A percentile compares a stretch with the other conserved stretches of the same genome.
Conservation (phyloP, 1,140 invertebrate species). For the Pemphigus obesinymphae region DNA sequence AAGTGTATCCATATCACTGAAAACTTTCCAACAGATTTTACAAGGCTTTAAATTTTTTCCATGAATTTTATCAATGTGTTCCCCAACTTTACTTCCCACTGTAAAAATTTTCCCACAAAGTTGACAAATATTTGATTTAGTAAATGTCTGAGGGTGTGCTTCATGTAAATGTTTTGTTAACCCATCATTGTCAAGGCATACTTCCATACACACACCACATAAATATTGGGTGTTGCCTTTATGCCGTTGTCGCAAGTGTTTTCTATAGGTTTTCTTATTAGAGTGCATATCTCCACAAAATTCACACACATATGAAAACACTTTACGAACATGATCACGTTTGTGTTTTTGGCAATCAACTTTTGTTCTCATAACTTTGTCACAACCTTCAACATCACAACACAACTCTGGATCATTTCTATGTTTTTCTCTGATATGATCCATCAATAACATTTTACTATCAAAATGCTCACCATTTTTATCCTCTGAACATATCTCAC, state of each 20-base stretch:
- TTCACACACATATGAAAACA: conserved; percentile 56
- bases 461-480: conserved; percentile 56
- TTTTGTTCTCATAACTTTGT: conserved; percentile 56
- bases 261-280: conserved; percentile 59
- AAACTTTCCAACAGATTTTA: conserved; percentile 58
- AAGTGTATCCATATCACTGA: conserved; percentile 54
- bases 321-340: conserved; percentile 55
- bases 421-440: conserved; percentile 58
- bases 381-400: conserved; percentile 53
- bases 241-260: conserved; percentile 56
- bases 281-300: conserved; percentile 60
- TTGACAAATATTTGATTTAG: conserved; percentile 57
- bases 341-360: conserved; percentile 56
- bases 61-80: conserved; percentile 61
- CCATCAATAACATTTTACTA: conserved; percentile 58
- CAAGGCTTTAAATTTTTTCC: conserved; percentile 58
- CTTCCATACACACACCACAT: conserved; percentile 58
- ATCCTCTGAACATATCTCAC: conserved; percentile 50
- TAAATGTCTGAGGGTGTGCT: conserved; percentile 54
- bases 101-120: conserved; percentile 61
- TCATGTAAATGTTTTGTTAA: conserved; percentile 57
- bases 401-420: conserved; percentile 56
- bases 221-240: conserved; percentile 52
- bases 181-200: conserved; percentile 57
- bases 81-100: conserved; percentile 59